Evolutionary conservation across 2,113 vertebrate genomes (phyloP).

Genomic region (Hyla sarda): DNA sequence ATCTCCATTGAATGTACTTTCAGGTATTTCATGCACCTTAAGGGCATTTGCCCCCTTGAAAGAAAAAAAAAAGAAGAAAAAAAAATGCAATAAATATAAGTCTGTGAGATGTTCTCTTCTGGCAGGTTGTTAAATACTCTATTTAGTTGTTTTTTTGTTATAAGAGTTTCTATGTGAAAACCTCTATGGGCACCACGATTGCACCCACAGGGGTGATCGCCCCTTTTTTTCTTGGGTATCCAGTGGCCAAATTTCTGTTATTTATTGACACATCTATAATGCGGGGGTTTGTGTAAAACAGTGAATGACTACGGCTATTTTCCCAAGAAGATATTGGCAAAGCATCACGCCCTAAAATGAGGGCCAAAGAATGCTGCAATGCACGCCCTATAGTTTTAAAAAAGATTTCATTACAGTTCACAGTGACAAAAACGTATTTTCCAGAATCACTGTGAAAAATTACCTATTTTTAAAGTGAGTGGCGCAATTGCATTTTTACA

Average conservation of each 20-base stretch:
- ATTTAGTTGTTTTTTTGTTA: not conserved
- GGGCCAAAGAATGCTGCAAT: too few relatives aligned
- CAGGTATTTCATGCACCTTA: not conserved
- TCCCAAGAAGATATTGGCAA: too few relatives aligned
- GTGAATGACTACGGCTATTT: too few relatives aligned
- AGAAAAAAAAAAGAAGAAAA: not conserved
- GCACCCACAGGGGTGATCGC: not conserved
- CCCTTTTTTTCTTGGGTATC: not conserved
- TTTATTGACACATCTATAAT: not conserved
- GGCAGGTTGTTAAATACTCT: not conserved
- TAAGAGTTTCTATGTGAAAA: not conserved
- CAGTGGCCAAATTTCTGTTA: not conserved
- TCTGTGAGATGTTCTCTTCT: not conserved
- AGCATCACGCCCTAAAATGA: too few relatives aligned
- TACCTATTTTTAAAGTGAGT: too few relatives aligned
- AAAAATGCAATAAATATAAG: not conserved
- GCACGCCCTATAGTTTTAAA: too few relatives aligned
- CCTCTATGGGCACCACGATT: not conserved
- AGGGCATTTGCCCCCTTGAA: not conserved
- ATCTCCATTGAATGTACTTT: not conserved
- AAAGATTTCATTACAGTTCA: too few relatives aligned
- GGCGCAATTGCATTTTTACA: too few relatives aligned
- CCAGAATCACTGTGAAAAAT: too few relatives aligned
- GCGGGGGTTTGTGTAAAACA: too few relatives aligned
- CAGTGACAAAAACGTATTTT: too few relatives aligned